These are phyloP conservation scores for Hemaris fuciformis DNA, from an alignment of 2,888 invertebrate species.

Conservation along the genomic window DNA sequence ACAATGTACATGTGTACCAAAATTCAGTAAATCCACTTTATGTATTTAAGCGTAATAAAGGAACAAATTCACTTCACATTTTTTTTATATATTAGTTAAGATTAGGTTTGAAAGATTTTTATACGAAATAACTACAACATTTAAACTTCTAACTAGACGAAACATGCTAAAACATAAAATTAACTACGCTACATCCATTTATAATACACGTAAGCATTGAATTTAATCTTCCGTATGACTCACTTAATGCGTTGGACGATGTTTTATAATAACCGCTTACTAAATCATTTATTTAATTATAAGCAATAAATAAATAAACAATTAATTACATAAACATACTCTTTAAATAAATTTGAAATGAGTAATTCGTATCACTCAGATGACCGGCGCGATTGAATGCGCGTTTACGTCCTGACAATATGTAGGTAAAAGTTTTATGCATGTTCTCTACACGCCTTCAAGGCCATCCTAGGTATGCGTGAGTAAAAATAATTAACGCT, in stretches of 20 bases:
- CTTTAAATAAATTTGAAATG: no score
- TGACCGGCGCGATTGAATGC: background rate
- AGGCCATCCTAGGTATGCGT: background rate
- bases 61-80: no score
- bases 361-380: no score
- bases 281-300: background rate
- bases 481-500: slow-evolving; percentile 6
- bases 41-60: no score
- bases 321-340: no score
- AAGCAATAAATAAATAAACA: background rate
- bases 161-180: no score
- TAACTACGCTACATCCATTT: background rate
- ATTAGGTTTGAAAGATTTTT: no score
- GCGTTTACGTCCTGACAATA: background rate
- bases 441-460: background rate
- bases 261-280: background rate
- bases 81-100: no score
- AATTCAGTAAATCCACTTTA: no score
- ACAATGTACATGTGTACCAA: no score
- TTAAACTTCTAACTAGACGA: no score
- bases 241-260: background rate
- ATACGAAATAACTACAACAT: no score
- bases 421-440: background rate
- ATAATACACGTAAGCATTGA: background rate
- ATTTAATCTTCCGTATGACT: background rate